phyloP scores from a whole-genome alignment of 2,797 vertebrate genomes.

The Enteromius radiatus region DNA sequence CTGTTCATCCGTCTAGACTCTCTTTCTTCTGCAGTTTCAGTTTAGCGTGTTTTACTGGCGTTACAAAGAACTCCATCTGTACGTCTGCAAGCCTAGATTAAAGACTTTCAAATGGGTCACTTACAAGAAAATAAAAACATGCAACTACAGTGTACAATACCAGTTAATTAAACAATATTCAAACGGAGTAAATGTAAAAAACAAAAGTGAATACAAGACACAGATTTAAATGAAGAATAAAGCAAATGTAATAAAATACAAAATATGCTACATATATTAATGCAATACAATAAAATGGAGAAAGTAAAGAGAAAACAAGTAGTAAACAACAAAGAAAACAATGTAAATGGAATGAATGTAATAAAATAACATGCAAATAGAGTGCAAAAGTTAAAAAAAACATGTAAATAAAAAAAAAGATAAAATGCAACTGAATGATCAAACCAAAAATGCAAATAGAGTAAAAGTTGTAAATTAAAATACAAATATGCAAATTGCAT shows the following conservation, averaged over 20 bases:
- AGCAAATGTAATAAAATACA: not conserved
- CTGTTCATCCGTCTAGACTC: not conserved
- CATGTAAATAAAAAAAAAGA: not conserved
- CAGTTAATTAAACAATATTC: not conserved
- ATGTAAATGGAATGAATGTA: not conserved
- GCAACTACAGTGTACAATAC: not conserved
- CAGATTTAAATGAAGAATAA: not conserved
- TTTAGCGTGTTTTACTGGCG: not conserved
- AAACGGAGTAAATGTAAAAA: not conserved
- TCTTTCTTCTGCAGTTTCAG: not conserved
- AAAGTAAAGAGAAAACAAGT: not conserved
- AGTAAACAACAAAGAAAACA: not conserved
- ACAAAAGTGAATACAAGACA: too few species aligned
- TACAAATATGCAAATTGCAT: not conserved
- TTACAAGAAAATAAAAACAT: not conserved
- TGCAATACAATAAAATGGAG: not conserved
- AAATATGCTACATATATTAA: not conserved
- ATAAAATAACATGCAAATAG: not conserved
- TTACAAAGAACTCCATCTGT: not conserved
- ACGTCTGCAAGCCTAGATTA: not conserved
- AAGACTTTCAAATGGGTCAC: not conserved
- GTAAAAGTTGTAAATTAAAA: not conserved
- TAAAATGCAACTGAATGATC: not conserved
- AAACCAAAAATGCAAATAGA: not conserved
- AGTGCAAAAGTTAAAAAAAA: not conserved